Conservation (phyloP, 2,113 vertebrate species). For the Malurus cyaneus region DNA sequence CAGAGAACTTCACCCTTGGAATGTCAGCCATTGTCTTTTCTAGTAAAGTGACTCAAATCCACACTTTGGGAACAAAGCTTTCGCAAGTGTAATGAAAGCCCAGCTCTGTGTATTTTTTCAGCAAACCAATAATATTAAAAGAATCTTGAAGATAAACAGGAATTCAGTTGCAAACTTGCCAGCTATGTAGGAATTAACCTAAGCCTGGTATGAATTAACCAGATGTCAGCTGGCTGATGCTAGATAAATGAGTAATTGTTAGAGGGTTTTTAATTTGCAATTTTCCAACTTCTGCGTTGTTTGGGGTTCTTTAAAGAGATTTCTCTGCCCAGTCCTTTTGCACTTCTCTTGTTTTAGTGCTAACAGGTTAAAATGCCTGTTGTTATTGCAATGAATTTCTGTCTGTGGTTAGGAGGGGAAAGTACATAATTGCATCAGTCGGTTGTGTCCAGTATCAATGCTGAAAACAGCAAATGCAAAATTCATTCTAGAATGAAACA, state of each 20-base stretch:
- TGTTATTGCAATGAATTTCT: neutral
- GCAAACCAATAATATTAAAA: constrained; percentile 48
- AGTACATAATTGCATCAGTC: neutral
- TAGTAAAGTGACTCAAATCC: neutral
- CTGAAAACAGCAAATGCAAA: neutral
- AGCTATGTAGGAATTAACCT: constrained; percentile 47
- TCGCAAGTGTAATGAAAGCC: neutral
- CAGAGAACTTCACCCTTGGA: neutral
- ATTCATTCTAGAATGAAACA: neutral
- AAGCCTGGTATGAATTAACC: constrained; percentile 52
- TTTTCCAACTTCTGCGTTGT: neutral
- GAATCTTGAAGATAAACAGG: constrained; percentile 50
- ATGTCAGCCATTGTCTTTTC: neutral
- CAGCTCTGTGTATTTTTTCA: constrained; percentile 40
- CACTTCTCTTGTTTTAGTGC: neutral
- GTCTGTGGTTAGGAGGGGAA: neutral
- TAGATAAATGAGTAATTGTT: constrained; percentile 60
- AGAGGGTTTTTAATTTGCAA: constrained; percentile 23
- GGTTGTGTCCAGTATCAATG: neutral
- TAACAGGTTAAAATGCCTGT: neutral
- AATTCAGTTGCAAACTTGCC: constrained; percentile 40
- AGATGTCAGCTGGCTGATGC: constrained; percentile 40
- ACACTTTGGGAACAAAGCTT: constrained; percentile 12
- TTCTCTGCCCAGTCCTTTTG: neutral
- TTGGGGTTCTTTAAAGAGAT: neutral